phyloP scores from a whole-genome alignment of 2,797 vertebrate genomes.

The Ficedula albicollis region DNA sequence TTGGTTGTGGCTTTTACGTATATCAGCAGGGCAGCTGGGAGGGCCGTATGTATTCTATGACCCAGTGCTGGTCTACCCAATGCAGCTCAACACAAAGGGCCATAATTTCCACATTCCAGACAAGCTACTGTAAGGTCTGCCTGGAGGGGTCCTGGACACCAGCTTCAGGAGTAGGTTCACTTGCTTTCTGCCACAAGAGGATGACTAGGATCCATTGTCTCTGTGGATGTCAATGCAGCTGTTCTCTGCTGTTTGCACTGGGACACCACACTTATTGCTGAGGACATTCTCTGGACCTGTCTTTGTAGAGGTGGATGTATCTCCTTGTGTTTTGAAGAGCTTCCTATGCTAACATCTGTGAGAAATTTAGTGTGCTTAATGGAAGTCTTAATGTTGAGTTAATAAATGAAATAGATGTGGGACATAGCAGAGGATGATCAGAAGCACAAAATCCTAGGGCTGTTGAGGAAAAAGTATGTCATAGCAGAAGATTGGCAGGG shows the following conservation, averaged over 20 bases:
- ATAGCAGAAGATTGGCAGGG: fast-evolving
- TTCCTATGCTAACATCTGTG: not conserved
- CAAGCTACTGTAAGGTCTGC: not conserved
- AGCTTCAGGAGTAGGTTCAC: not conserved
- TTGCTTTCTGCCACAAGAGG: not conserved
- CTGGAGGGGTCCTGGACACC: not conserved
- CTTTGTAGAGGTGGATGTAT: not conserved
- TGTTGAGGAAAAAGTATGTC: not conserved
- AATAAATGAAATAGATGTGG: not conserved
- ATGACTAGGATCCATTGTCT: not conserved
- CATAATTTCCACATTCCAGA: not conserved
- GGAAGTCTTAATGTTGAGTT: not conserved
- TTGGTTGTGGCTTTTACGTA: not conserved
- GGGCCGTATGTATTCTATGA: fast-evolving
- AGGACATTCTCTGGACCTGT: not conserved
- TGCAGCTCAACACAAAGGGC: not conserved
- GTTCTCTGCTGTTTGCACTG: not conserved
- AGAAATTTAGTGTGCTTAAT: not conserved
- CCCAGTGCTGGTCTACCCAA: fast-evolving
- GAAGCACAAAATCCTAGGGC: not conserved
- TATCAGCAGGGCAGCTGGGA: not conserved
- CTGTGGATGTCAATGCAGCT: fast-evolving
- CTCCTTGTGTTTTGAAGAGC: not conserved
- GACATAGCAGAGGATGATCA: not conserved
- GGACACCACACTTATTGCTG: not conserved